Conservation (phyloP, 2,888 invertebrate species). For the Gastracanthus pulcherrimus region DNA sequence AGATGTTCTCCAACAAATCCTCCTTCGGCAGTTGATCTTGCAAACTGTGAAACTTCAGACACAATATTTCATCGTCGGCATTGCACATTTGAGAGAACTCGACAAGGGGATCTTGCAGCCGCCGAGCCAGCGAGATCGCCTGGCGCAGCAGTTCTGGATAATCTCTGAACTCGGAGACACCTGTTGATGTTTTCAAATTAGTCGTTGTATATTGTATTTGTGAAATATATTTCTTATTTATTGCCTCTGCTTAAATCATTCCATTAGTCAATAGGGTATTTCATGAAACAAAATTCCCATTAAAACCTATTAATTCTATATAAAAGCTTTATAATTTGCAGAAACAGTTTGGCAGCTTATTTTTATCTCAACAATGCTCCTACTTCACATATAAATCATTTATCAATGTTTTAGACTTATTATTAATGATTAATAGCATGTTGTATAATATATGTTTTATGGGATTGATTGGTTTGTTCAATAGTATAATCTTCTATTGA, state of each 20-base stretch:
- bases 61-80: conserved; percentile 96
- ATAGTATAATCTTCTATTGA: too few species aligned
- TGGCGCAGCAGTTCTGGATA: conserved; percentile 94
- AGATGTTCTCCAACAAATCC: conserved; percentile 90
- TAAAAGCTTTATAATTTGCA: too few species aligned
- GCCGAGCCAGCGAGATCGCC: conserved; percentile 94
- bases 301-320: too few species aligned
- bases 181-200: neutral
- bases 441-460: too few species aligned
- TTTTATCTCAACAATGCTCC: too few species aligned
- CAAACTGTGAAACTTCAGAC: conserved; percentile 93
- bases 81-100: conserved; percentile 98
- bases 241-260: too few species aligned
- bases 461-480: too few species aligned
- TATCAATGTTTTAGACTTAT: too few species aligned
- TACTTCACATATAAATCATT: too few species aligned
- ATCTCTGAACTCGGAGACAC: conserved; percentile 90
- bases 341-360: too few species aligned
- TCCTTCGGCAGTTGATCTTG: conserved; percentile 91
- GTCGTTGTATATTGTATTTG: neutral
- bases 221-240: neutral
- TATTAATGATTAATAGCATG: too few species aligned
- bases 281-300: neutral
- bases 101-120: conserved; percentile 96
- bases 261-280: too few species aligned